Evolutionary conservation across 1,140 invertebrate genomes (phyloP), one percentile per base, ranked within the genome.

Genomic region (Belonocnema kinseyi): DNA sequence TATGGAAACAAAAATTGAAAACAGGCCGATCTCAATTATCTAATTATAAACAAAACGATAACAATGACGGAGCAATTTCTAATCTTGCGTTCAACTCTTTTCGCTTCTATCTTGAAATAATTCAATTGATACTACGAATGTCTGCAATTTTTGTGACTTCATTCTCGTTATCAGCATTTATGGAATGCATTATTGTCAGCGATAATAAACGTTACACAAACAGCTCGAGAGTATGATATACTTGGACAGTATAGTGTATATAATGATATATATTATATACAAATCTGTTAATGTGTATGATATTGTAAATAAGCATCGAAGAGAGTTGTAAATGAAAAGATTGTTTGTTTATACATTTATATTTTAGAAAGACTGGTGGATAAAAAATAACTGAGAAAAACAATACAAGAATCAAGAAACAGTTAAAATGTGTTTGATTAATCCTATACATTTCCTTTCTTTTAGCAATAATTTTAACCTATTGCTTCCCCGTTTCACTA

Each of bases 331-430:
- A 84, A 82, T 85, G 83, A 79, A 77, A 79, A 21, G 52, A 85
- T 75, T 81, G 77, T 84, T 82, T 61, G 80, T 85, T 85, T 85
- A 85, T 85, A 85, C 84, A 76, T 85, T 85, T 85, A 85, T 85
- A 85, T 85, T 85, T 84, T 82, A 84, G 76, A 80, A 77, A 79
- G 80, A 81, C 66, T 77, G 50, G 75, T 51, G 78, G 78, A 77
- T 79, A 79, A 66, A 66, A 58, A 66, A 66, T 66, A 72, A 54
- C 51, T 75, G 56, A 78, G 72, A 75, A 79, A n/a, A 73, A 50
- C 26, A 82, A 82, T 80, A 84, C 82, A 82, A 51, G 74, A 83
- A 82, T 58, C 52, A 46, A 82, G 26, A 74, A 13, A 78, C 53
- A 53, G 40, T 46, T 46, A 5, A 46, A 46, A 10, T 0, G 6